These are phyloP conservation scores for Phylloscopus trochiloides DNA, from an alignment of 2,113 vertebrate genomes.

Conservation along the genomic window DNA sequence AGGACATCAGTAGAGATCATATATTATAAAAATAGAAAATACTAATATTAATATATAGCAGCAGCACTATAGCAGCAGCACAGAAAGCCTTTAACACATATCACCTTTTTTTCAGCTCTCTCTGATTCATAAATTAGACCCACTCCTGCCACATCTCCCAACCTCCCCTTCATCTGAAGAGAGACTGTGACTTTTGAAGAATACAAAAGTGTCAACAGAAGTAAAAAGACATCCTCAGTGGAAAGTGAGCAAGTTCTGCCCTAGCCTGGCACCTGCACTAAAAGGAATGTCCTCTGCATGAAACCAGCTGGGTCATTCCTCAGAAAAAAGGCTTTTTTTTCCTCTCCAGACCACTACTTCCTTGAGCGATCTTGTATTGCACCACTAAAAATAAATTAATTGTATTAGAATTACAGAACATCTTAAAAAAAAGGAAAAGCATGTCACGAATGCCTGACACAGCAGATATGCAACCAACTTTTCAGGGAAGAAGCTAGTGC, in stretches of 20 bases:
- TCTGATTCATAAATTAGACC: not conserved
- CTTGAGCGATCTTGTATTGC: not conserved
- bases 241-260: not conserved
- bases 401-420: not conserved
- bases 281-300: not conserved
- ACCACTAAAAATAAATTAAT: conserved; percentile 2
- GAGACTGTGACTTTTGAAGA: not conserved
- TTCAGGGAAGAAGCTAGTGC: not conserved
- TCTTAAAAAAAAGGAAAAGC: not conserved
- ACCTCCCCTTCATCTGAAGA: not conserved
- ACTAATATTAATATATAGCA: not conserved
- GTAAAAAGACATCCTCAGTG: not conserved
- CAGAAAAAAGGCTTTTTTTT: not conserved
- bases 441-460: not conserved
- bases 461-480: not conserved
- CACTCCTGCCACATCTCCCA: not conserved
- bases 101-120: not conserved
- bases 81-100: not conserved
- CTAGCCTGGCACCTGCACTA: not conserved
- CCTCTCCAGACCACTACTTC: not conserved
- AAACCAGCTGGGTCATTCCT: not conserved
- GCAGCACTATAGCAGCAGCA: not conserved
- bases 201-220: not conserved
- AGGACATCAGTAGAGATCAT: not conserved
- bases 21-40: conserved; percentile 40